Conservation (phyloP, 2,888 invertebrate genomes). For the Caenorhabditis wallacei region DNA sequence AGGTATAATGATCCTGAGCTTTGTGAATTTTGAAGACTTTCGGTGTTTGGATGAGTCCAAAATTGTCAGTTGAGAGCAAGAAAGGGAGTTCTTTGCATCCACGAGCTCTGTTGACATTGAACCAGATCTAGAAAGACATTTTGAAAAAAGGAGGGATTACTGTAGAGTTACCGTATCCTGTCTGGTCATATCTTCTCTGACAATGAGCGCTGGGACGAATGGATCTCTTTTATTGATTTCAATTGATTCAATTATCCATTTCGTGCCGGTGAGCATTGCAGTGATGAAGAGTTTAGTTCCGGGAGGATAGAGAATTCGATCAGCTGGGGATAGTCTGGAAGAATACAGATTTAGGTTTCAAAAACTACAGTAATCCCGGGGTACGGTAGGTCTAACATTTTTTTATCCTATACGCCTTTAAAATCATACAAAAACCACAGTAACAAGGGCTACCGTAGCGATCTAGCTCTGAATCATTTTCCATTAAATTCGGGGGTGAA, state of each 20-base stretch:
- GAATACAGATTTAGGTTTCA: neutral
- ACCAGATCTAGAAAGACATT: too few relatives aligned
- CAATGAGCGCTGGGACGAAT: neutral
- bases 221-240: neutral
- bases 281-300: neutral
- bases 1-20: neutral
- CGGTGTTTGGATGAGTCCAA: constrained; percentile 33
- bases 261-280: neutral
- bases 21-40: neutral
- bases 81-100: constrained; percentile 30
- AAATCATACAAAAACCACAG: neutral
- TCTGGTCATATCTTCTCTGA: neutral
- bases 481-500: too few relatives aligned
- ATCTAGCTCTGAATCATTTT: too few relatives aligned
- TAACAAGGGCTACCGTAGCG: neutral
- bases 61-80: neutral
- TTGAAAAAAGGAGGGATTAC: neutral
- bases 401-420: too few relatives aligned
- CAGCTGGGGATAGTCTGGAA: neutral
- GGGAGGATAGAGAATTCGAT: neutral
- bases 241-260: neutral
- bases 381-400: neutral
- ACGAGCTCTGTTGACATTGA: constrained; percentile 8
- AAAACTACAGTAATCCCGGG: neutral
- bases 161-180: neutral